Evolutionary conservation across 2,797 vertebrate genomes (phyloP), one percentile per base, ranked within the genome.

Genomic region (Scyliorhinus canicula): DNA sequence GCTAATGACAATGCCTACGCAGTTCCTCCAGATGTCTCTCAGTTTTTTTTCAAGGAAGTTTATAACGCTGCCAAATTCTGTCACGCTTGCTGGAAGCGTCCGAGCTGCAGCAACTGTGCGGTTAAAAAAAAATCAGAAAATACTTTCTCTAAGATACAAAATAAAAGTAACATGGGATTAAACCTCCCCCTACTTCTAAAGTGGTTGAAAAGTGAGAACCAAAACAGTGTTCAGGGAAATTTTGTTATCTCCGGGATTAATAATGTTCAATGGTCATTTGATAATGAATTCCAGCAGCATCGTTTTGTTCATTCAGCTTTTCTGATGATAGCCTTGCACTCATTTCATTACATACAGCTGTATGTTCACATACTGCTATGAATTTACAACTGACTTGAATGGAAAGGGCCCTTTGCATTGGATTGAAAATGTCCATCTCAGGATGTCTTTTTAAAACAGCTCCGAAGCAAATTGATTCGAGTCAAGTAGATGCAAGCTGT

Each of bases 21-120:
- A 69, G 26, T 71, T 52, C 47, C 28, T 31, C 47, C 93, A 94
- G 67, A 93, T 94, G 67, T 71, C 65, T 69, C 52, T 93, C 65
- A 35, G 7, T n/a, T 52, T 69, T 65, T 74, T 74, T 74, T 74
- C 12, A 35, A 55, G 50, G 4, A 50, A 90, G 57, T 60, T 55
- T 90, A 31, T 8, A n/a, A 55, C 0, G 14, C 67, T 94, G 65
- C 65, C 93, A 93, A 71, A 52, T 71, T 71, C 60, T 63, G 47
- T 63, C 90, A 93, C 12, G 40, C 40, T 71, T 50, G 26, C 28
- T 94, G 93, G 93, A 94, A 94, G 65, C 44, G 26, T 19, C 74
- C 90, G 44, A 71, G 47, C 28, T 94, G 65, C 93, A 74, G 93
- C 71, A 28, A 67, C 47, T 94, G 67, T 94, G 93, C 31, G 35